Evolutionary conservation across 2,113 vertebrate species (phyloP).

Genomic region (Australoheros scitulus): DNA sequence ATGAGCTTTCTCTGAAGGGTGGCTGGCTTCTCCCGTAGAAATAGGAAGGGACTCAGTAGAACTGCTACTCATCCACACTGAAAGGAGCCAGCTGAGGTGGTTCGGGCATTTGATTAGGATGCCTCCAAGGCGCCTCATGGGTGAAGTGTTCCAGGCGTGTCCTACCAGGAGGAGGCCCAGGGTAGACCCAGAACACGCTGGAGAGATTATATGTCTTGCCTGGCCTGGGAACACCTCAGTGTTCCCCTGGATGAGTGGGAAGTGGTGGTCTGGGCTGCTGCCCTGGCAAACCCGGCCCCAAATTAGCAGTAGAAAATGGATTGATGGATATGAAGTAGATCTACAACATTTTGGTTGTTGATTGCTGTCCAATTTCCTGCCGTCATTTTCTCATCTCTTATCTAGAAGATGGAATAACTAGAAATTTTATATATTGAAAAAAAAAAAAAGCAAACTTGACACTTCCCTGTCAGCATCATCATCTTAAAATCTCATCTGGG

Average conservation of each 20-base stretch:
- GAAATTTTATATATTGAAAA: background rate
- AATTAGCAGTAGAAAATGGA: background rate
- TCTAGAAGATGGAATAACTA: background rate
- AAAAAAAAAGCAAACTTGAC: background rate
- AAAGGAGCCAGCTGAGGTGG: background rate
- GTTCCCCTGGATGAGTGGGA: background rate
- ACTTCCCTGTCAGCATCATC: background rate
- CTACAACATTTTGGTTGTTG: background rate
- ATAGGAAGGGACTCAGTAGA: background rate
- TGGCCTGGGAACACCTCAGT: background rate
- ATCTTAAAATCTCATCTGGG: slow-evolving; percentile 10
- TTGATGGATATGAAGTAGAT: background rate
- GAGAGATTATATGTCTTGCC: background rate
- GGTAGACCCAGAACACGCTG: background rate
- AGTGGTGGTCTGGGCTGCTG: no score
- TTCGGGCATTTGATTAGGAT: background rate
- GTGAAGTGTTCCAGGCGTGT: no score
- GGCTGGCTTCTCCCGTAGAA: background rate
- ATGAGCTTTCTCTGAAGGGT: background rate
- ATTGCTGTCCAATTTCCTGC: background rate
- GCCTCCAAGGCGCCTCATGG: background rate
- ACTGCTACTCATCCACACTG: background rate
- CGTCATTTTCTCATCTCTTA: background rate
- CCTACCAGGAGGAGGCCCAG: no score
- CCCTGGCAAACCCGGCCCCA: no score